Percentiles rank a stretch among this genome's conserved stretches.
Evolutionary conservation across 2,797 vertebrate genomes (phyloP).

Genomic region (Pterois miles): DNA sequence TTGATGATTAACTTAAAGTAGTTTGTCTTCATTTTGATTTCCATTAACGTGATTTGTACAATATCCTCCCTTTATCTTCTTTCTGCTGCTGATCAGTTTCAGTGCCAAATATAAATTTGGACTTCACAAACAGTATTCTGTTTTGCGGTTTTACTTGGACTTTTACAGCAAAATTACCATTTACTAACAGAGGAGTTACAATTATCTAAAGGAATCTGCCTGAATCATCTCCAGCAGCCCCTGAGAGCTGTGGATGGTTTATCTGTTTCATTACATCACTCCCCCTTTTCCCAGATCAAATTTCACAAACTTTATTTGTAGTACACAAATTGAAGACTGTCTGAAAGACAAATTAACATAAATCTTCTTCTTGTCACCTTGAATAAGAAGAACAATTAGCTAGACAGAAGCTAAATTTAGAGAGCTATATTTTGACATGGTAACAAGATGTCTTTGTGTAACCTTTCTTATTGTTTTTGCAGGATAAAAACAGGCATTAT

Average conservation of each 20-base stretch:
- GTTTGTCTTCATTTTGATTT: neutral
- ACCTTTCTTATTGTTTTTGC: constrained; percentile 14
- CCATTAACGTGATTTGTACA: neutral
- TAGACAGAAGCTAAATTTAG: constrained; percentile 46
- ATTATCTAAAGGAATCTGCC: neutral
- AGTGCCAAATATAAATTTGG: neutral
- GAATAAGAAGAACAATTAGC: neutral
- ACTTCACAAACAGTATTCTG: neutral
- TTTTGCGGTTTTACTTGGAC: neutral
- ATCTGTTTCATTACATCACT: neutral
- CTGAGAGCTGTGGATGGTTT: neutral
- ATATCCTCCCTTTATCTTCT: neutral
- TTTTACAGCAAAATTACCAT: neutral
- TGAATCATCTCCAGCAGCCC: neutral
- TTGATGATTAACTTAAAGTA: neutral
- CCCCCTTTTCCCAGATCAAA: constrained; percentile 4
- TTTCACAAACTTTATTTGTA: neutral
- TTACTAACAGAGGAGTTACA: neutral
- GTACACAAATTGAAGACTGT: constrained; percentile 2
- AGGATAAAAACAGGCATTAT: constrained; percentile 16
- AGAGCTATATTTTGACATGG: constrained; percentile 19
- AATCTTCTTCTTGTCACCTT: neutral
- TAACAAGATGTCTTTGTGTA: constrained; percentile 13
- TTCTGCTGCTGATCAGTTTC: neutral
- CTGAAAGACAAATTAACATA: neutral